These are phyloP conservation scores for Drosophila ogumai DNA, from an alignment of 1,140 invertebrate species.

Conservation along the genomic window DNA sequence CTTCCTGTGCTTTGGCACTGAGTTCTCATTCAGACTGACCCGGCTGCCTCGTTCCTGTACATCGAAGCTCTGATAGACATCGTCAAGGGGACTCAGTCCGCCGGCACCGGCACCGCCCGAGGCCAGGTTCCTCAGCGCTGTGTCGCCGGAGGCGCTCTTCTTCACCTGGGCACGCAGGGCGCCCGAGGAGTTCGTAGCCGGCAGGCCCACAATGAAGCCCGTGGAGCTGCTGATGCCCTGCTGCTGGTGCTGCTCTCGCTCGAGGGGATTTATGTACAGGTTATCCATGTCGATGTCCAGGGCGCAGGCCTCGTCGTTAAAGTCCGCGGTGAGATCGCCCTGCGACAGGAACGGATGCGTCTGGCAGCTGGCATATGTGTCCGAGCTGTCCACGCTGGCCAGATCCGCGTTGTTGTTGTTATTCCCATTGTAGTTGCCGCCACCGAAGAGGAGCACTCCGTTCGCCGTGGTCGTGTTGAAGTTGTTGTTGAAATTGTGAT, in stretches of 20 bases:
- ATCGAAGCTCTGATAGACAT: conserved; percentile 86
- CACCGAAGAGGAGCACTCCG: conserved; percentile 62
- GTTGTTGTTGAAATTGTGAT: conserved; percentile 86
- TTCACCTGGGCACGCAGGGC: conserved; percentile 86
- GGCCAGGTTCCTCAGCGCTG: conserved; percentile 86
- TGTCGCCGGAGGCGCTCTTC: conserved; percentile 92
- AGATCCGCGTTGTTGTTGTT: conserved; percentile 88
- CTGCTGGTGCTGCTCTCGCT: conserved; percentile 85
- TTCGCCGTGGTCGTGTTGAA: conserved; percentile 78
- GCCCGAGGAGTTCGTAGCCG: conserved; percentile 58
- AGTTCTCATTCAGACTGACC: conserved; percentile 88
- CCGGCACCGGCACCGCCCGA: conserved; percentile 55
- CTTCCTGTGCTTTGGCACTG: conserved; percentile 92
- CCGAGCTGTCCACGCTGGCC: conserved; percentile 92
- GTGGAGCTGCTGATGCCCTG: conserved; percentile 71
- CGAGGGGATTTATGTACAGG: conserved; percentile 96
- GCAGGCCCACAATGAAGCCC: conserved; percentile 77
- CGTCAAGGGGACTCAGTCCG: conserved; percentile 85
- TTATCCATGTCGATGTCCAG: conserved; percentile 89
- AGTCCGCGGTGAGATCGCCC: conserved; percentile 91
- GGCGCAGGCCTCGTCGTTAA: conserved; percentile 85
- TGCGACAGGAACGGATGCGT: conserved; percentile 96
- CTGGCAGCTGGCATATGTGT: conserved; percentile 98
- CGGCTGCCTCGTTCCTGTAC: conserved; percentile 87
- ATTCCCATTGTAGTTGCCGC: conserved; percentile 85